Evolutionary conservation across 1,140 invertebrate genomes (phyloP).

Genomic region (Drosophila serrata): DNA sequence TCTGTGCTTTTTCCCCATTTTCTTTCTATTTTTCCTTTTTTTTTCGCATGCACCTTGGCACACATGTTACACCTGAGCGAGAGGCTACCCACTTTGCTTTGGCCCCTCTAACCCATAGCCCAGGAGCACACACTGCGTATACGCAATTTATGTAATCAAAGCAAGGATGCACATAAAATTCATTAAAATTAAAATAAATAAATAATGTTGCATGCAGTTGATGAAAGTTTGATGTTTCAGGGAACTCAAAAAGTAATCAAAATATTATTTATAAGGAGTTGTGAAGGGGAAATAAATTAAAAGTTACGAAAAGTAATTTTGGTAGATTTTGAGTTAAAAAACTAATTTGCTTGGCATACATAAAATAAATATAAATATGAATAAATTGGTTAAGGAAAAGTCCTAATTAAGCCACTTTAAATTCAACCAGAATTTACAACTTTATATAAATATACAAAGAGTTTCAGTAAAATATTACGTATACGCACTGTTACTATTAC

Average conservation of each 20-base stretch:
- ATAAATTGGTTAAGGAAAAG: neutral
- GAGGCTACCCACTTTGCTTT: constrained; percentile 10
- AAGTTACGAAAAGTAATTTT: neutral
- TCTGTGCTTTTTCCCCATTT: constrained; percentile 32
- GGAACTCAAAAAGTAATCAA: neutral
- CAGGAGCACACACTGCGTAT: constrained; percentile 37
- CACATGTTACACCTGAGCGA: constrained; percentile 40
- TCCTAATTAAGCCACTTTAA: neutral
- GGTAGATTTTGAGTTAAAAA: neutral
- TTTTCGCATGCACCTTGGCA: constrained; percentile 47
- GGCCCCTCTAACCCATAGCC: neutral
- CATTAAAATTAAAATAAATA: constrained; percentile 50
- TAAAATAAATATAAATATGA: neutral
- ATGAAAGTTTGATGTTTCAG: constrained; percentile 10
- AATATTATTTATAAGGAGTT: neutral
- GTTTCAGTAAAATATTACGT: no score
- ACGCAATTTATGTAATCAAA: constrained; percentile 49
- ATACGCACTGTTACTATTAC: no score
- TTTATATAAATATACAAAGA: neutral
- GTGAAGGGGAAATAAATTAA: neutral
- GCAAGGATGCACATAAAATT: constrained; percentile 2
- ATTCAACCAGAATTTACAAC: no score
- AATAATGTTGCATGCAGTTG: constrained; percentile 17
- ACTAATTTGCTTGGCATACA: constrained; percentile 2
- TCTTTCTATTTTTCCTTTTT: constrained; percentile 13